Evolutionary conservation across 2,113 vertebrate species (phyloP).

Genomic region (Chionis minor): DNA sequence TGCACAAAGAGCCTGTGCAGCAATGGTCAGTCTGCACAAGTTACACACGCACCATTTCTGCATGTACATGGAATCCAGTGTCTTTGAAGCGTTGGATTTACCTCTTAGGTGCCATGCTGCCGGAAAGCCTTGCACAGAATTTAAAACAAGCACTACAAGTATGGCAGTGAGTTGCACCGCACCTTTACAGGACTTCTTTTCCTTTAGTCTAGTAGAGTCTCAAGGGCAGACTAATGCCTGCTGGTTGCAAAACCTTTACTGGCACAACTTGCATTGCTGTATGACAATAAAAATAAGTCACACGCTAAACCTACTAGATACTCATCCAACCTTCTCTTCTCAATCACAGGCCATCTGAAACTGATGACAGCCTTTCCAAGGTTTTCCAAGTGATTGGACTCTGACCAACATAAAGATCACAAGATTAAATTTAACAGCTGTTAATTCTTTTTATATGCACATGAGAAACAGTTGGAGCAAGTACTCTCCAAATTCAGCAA

Average conservation of each 20-base stretch:
- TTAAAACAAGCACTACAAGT: neutral
- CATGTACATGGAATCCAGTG: neutral
- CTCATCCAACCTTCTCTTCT: neutral
- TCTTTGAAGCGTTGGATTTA: neutral
- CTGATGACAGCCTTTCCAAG: neutral
- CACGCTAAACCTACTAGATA: neutral
- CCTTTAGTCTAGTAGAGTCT: neutral
- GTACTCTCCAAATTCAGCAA: conserved; percentile 3
- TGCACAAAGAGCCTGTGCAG: neutral
- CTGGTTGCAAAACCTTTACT: neutral
- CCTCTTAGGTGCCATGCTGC: neutral
- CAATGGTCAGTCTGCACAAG: neutral
- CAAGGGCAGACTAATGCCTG: neutral
- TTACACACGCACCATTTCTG: neutral
- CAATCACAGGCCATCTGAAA: neutral
- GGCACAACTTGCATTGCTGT: neutral
- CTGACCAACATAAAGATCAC: neutral
- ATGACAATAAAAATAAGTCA: neutral
- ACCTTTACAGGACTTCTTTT: neutral
- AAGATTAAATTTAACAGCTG: conserved; percentile 12
- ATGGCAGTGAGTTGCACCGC: fast-evolving
- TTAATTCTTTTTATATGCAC: neutral
- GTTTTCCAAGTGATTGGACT: neutral
- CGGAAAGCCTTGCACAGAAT: neutral
- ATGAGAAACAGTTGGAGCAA: neutral